Base-by-base conservation (phyloP, 92 coral and sea anemone genomes). In the Blastomussa wellsi region DNA sequence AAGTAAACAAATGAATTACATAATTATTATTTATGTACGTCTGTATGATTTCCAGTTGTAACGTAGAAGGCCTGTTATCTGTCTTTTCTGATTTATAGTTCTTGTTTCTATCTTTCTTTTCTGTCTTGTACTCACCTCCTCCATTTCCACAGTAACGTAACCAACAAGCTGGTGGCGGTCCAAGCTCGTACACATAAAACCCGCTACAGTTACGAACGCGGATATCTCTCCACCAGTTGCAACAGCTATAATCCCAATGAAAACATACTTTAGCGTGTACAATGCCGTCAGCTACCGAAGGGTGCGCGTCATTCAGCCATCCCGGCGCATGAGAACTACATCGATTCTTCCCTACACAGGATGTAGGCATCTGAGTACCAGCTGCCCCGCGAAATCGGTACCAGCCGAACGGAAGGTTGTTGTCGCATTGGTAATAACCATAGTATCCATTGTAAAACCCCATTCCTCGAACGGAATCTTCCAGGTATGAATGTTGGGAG, bases 351-450 rank as follows among this genome's bases (percentile, higher is more conserved):
- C 75, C 72, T 3, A 85, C 79, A 48, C 86, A 72, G 1, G 84
- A 7, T 1, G 88, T 83, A 11, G 91, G 52, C 89, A 90, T 87
- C 62, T 77, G 55, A 13, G 83, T 76, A 1, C 93, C 93, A n/a
- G 93, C 90, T 55, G 85, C 79, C 52, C 91, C 88, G 33, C 76
- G 71, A 53, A 90, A 90, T n/a, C 93, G 84, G 51, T 90, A 90
- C 93, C 93, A 87, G 10, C 78, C 83, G 20, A 53, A 14, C 0
- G 85, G 68, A 0, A 77, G 47, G 14, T 29, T 7, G 2, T 10
- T 77, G 62, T 88, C 88, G 51, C 91, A 83, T 57, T 82, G 76
- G 81, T 74, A 83, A 73, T 76, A 48, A 14, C 71, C 67, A 1
- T 28, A 8, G 71, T 51, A 52, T 5, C 86, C 86, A 0, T 51